phyloP scores from a whole-genome alignment of 2,888 invertebrate species.

The Congeria kusceri region DNA sequence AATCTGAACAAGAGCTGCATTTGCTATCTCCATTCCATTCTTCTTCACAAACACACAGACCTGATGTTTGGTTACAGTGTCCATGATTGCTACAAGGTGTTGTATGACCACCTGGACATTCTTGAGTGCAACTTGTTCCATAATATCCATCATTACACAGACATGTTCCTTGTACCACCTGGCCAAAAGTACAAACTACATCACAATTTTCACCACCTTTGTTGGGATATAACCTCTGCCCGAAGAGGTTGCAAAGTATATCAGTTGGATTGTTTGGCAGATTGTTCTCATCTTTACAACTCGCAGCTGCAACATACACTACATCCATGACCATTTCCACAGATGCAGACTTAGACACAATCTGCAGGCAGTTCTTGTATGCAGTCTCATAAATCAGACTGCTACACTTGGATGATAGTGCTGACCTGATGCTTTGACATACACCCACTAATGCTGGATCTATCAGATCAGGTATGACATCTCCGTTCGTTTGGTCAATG shows the following conservation, averaged over 20 bases:
- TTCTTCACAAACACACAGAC: conserved; percentile 65
- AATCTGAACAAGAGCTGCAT: conserved; percentile 54
- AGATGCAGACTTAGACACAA: no score
- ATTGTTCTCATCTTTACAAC: conserved; percentile 46
- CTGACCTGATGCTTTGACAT: conserved; percentile 21
- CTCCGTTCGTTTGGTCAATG: conserved; percentile 2
- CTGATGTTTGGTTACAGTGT: conserved; percentile 60
- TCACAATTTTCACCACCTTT: conserved; percentile 62
- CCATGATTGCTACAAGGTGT: conserved; percentile 69
- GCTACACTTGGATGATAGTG: not conserved
- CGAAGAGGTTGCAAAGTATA: conserved; percentile 63
- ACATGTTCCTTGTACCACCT: conserved; percentile 29
- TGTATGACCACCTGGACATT: conserved; percentile 70
- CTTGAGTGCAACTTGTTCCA: conserved; percentile 57
- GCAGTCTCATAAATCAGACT: no score
- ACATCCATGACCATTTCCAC: not conserved
- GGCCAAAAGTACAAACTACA: conserved; percentile 50
- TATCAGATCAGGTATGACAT: not conserved
- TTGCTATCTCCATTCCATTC: conserved; percentile 63
- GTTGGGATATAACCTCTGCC: conserved; percentile 47
- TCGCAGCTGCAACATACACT: conserved; percentile 52
- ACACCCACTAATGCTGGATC: not conserved
- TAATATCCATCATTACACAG: conserved; percentile 56
- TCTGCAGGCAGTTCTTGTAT: no score
- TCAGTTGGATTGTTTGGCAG: conserved; percentile 51